Base-by-base conservation (phyloP, 2,797 vertebrate genomes). In the Hapalemur alaotrensis region DNA sequence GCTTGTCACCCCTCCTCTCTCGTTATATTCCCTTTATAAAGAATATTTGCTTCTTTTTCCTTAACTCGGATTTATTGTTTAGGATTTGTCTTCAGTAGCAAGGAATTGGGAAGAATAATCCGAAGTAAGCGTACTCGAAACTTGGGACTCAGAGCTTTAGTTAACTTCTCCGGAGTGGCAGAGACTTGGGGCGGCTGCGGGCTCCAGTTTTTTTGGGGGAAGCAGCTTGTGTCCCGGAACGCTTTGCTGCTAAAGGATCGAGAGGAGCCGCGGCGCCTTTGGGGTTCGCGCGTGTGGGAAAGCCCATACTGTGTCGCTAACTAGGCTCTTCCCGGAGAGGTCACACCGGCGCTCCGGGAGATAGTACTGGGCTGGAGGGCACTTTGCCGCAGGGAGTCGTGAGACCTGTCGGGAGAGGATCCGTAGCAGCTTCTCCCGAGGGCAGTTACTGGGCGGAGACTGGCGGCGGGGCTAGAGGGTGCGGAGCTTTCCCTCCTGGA, bases 381-480 rank as follows among this genome's bases (percentile, higher is more conserved):
- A 4, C 81, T 92, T 54, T 4, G 67, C 54, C 13, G 10, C 25
- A 3, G 79, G 69, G 67, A 63, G 85, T 28, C 72, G 70, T 52
- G 76, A 12, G 75, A 18, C 54, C 35, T 0, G 35, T 43, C 23
- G 0, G 54, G 73, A 17, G 76, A 79, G 23, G 78, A 15, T 65
- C 18, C 46, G 2, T 9, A 10, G 70, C 61, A 1, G 70, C 78
- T 11, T n/a, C 35, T 61, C 72, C n/a, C 2, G 1, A 5, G 57
- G 32, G 91, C 91, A 46, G 85, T 43, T 35, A 35, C 82, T 67
- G 95, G 95, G 97, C 52, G 63, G 95, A 92, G 92, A 89, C 88
- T 80, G 43, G 70, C 43, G 84, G 76, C 32, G 14, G 72, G 87
- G 59, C 73, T 23, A 1, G 63, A 69, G 85, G 92, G 73, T 46